phyloP scores from a whole-genome alignment of 2,797 vertebrate species.

The Lacerta viridis region DNA sequence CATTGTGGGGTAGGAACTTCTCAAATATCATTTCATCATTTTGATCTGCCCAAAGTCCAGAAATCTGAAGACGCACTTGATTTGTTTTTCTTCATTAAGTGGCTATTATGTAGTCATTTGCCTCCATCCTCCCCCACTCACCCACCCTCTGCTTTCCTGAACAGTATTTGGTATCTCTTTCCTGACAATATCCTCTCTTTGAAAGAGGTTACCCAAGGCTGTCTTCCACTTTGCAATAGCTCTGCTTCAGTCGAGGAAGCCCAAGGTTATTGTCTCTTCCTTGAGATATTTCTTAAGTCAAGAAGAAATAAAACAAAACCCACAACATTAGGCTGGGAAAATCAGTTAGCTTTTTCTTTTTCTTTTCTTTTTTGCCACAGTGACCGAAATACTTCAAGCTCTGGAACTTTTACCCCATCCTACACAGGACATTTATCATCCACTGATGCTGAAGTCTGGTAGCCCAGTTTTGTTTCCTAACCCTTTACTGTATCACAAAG shows the following conservation, averaged over 20 bases:
- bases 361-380: rapidly evolving
- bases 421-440: rapidly evolving
- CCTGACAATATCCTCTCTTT: background rate
- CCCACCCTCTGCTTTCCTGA: background rate
- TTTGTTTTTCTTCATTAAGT: constrained; percentile 70
- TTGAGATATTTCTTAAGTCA: background rate
- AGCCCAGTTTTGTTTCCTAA: rapidly evolving
- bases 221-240: background rate
- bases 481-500: rapidly evolving
- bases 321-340: background rate
- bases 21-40: constrained; percentile 72
- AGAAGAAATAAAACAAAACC: rapidly evolving
- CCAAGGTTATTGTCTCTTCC: constrained; percentile 1
- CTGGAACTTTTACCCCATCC: background rate
- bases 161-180: background rate
- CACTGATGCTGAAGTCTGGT: rapidly evolving
- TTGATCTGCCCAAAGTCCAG: constrained; percentile 64
- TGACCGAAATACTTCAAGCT: background rate
- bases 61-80: constrained; percentile 76
- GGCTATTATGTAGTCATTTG: background rate
- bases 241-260: rapidly evolving
- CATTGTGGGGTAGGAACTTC: constrained; percentile 72
- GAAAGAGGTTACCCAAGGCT: background rate
- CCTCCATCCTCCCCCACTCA: no score
- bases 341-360: background rate